Conservation (phyloP, 2,113 vertebrate genomes). For the Australoheros scitulus region DNA sequence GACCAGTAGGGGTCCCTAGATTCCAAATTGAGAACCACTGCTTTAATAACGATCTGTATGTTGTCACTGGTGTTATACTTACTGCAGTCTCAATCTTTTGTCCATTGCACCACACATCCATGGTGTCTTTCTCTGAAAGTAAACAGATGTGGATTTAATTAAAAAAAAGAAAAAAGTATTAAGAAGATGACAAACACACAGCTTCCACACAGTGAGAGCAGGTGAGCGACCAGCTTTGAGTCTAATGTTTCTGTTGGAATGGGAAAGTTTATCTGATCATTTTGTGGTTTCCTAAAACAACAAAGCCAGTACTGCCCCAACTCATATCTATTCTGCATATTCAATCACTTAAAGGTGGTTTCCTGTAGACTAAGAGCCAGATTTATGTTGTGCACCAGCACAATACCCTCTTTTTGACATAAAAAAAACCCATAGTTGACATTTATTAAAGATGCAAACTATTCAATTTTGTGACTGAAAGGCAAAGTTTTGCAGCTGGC, state of each 20-base stretch:
- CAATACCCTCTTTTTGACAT: background rate
- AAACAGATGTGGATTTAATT: background rate
- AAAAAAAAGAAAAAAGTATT: background rate
- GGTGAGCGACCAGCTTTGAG: background rate
- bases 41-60: background rate
- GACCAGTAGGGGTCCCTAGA: no score
- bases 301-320: background rate
- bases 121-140: conserved; percentile 95
- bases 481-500: background rate
- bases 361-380: background rate
- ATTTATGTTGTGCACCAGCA: background rate
- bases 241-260: background rate
- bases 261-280: background rate
- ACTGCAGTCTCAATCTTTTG: conserved; percentile 95
- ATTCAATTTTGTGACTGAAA: background rate
- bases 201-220: background rate
- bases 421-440: background rate
- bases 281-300: background rate
- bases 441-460: background rate
- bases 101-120: conserved; percentile 99
- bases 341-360: background rate
- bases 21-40: background rate
- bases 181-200: background rate
- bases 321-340: background rate
- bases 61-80: conserved; percentile 60